phyloP scores from a whole-genome alignment of 2,888 invertebrate genomes.

The Cerastoderma edule region DNA sequence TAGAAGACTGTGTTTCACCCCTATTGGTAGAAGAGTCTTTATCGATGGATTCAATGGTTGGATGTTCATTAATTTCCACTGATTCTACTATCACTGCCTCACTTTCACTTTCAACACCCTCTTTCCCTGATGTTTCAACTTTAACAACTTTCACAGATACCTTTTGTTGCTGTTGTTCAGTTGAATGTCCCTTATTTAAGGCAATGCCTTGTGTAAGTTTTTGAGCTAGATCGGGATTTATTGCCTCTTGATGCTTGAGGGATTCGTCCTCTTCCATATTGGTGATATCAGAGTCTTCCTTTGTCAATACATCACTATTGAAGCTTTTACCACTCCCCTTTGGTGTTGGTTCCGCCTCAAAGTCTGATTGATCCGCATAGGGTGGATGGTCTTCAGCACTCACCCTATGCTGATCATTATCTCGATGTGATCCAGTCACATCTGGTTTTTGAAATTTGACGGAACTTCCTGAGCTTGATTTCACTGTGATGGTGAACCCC shows the following conservation, averaged over 20 bases:
- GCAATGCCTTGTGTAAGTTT: conserved; percentile 30
- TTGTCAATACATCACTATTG: conserved; percentile 9
- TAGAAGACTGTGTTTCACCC: neutral
- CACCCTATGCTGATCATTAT: neutral
- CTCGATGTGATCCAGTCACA: neutral
- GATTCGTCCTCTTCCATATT: conserved; percentile 19
- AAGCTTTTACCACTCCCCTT: neutral
- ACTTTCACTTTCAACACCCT: neutral
- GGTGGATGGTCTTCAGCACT: conserved; percentile 15
- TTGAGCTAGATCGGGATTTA: conserved; percentile 42
- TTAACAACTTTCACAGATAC: neutral
- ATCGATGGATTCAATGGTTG: neutral
- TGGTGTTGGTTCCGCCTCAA: conserved; percentile 15
- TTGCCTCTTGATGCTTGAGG: conserved; percentile 28
- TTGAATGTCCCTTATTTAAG: neutral
- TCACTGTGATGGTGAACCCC: conserved; percentile 12
- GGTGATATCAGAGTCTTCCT: neutral
- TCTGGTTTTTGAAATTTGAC: neutral
- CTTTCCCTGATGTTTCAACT: neutral
- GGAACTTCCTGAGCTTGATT: neutral
- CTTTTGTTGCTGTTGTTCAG: conserved; percentile 3
- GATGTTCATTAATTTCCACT: neutral
- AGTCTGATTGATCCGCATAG: conserved; percentile 28
- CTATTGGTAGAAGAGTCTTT: neutral
- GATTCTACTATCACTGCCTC: neutral